These are phyloP conservation scores for Actenoides hombroni DNA, from an alignment of 2,113 vertebrate genomes.

Conservation along the genomic window DNA sequence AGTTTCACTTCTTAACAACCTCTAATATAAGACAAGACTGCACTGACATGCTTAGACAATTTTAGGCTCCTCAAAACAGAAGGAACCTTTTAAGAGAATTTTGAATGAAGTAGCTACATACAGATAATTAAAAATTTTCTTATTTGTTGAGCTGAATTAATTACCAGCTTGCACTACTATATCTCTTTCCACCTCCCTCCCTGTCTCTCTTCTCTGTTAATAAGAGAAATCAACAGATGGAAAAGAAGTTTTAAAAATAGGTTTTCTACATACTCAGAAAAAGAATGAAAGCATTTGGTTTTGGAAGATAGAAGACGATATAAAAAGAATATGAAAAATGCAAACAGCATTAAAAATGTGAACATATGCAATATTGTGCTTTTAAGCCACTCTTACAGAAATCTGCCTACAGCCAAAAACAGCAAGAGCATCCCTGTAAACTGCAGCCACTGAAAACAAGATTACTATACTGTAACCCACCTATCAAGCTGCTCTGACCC, in stretches of 20 bases:
- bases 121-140: neutral
- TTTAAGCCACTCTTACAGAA: conserved; percentile 21
- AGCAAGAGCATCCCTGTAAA: conserved; percentile 33
- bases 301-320: conserved; percentile 17
- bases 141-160: conserved; percentile 36
- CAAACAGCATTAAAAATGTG: conserved; percentile 22
- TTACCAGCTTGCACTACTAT: neutral
- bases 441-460: conserved; percentile 33
- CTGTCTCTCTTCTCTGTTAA: conserved; percentile 33
- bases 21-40: neutral
- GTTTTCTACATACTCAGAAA: neutral
- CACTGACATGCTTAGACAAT: neutral
- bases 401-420: conserved; percentile 28
- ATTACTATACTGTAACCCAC: conserved; percentile 16
- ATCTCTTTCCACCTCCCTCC: neutral
- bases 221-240: conserved; percentile 50
- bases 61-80: neutral
- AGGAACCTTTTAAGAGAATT: neutral
- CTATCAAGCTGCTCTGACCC: neutral
- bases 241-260: conserved; percentile 53
- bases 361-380: conserved; percentile 12
- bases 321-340: conserved; percentile 53
- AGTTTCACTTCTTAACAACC: neutral
- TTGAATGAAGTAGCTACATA: neutral
- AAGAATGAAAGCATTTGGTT: conserved; percentile 29